Conservation (phyloP, 2,113 vertebrate genomes). For the Microcebus ravelobensis region DNA sequence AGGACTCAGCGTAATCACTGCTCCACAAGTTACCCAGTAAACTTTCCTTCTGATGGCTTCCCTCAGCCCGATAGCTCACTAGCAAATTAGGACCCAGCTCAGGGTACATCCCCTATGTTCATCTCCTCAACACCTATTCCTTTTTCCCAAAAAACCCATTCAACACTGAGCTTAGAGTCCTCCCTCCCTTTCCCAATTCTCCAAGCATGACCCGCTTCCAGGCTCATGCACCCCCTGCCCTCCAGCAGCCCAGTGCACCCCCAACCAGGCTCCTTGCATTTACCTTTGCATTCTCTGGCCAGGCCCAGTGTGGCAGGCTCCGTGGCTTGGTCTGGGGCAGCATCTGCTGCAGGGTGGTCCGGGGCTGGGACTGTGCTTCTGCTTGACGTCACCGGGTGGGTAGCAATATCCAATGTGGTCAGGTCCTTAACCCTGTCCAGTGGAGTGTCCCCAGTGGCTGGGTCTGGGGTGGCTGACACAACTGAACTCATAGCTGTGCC, state of each 20-base stretch:
- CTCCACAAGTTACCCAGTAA: neutral
- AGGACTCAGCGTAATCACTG: neutral
- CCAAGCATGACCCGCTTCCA: neutral
- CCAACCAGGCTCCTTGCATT: neutral
- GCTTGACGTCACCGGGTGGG: neutral
- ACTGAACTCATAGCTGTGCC: neutral
- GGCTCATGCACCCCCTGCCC: rapidly evolving
- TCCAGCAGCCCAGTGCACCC: neutral
- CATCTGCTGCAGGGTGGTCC: neutral
- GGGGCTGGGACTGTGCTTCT: neutral
- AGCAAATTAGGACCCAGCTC: neutral
- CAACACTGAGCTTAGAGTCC: neutral
- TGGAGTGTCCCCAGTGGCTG: neutral
- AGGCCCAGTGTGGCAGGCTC: neutral
- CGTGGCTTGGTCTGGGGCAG: neutral
- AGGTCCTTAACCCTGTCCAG: neutral
- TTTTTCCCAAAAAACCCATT: neutral
- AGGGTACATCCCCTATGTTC: neutral
- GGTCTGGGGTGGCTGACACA: neutral
- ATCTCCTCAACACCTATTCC: neutral
- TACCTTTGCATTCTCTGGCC: constrained; percentile 51
- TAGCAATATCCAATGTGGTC: neutral
- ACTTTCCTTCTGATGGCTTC: neutral
- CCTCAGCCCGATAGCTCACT: neutral
- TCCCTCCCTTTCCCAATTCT: neutral